phyloP scores from a whole-genome alignment of 2,888 invertebrate genomes.

The Eilema griseolum region DNA sequence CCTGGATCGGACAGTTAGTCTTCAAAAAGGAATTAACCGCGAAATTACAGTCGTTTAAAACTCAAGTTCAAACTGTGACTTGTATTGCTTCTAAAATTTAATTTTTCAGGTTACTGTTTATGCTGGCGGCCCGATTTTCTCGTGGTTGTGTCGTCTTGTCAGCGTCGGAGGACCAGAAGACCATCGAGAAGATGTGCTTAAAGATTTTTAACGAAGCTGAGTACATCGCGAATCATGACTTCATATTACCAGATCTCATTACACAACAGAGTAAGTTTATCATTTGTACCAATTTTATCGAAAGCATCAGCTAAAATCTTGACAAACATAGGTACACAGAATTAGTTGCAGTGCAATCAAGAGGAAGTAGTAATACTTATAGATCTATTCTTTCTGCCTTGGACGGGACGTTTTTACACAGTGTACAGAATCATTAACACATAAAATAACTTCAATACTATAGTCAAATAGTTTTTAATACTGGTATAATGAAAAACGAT shows the following conservation, averaged over 20 bases:
- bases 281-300: background rate
- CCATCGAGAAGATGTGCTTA: conserved; percentile 50
- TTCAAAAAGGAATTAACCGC: too few relatives aligned
- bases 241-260: conserved; percentile 57
- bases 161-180: conserved; percentile 42
- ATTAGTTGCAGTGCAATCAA: too few relatives aligned
- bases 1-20: too few relatives aligned
- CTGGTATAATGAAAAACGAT: too few relatives aligned
- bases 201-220: conserved; percentile 56
- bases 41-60: too few relatives aligned
- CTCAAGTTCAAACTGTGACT: too few relatives aligned
- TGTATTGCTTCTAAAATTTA: background rate
- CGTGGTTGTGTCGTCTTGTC: conserved; percentile 59
- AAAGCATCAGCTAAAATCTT: background rate
- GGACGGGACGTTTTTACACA: too few relatives aligned
- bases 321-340: background rate
- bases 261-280: conserved; percentile 68
- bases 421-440: too few relatives aligned
- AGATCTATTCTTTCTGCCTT: too few relatives aligned
- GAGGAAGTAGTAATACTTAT: too few relatives aligned
- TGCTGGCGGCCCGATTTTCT: conserved; percentile 49
- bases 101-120: conserved; percentile 51
- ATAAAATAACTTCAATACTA: too few relatives aligned
- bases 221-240: conserved; percentile 56
- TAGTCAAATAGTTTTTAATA: too few relatives aligned